Conservation (phyloP, 2,888 invertebrate species). For the Lepeophtheirus nordmannii region DNA sequence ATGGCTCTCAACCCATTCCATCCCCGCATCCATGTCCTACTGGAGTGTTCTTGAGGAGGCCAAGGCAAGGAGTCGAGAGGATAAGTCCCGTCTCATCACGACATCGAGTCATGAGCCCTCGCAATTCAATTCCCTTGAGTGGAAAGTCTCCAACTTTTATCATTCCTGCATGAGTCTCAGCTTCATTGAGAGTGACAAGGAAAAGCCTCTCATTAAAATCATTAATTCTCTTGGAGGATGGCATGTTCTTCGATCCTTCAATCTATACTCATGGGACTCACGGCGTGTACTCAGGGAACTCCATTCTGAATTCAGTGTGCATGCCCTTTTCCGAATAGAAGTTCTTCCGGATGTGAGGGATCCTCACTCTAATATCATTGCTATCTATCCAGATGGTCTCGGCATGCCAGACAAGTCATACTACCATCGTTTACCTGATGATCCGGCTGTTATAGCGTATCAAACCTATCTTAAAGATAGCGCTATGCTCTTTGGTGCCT, state of each 20-base stretch:
- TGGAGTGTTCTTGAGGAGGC: constrained; percentile 6
- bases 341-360: constrained; percentile 40
- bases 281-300: constrained; percentile 34
- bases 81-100: constrained; percentile 18
- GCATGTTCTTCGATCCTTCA: constrained; percentile 28
- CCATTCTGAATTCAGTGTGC: constrained; percentile 38
- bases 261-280: constrained; percentile 27
- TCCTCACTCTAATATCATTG: constrained; percentile 37
- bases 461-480: constrained; percentile 40
- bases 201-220: constrained; percentile 36
- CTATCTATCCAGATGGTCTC: not conserved
- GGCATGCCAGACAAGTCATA: constrained; percentile 19
- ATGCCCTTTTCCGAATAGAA: constrained; percentile 41
- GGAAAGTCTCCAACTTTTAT: constrained; percentile 45
- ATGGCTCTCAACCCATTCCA: not conserved
- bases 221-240: constrained; percentile 39
- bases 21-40: constrained; percentile 5
- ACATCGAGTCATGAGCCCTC: constrained; percentile 20
- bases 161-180: constrained; percentile 39
- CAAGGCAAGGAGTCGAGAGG: not conserved
- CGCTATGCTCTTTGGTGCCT: constrained; percentile 38
- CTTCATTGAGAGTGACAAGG: constrained; percentile 38
- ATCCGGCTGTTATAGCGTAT: constrained; percentile 34
- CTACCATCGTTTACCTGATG: constrained; percentile 21
- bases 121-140: constrained; percentile 35